These are phyloP conservation scores for Cherax quadricarinatus DNA, from an alignment of 1,140 invertebrate species.

Conservation along the genomic window DNA sequence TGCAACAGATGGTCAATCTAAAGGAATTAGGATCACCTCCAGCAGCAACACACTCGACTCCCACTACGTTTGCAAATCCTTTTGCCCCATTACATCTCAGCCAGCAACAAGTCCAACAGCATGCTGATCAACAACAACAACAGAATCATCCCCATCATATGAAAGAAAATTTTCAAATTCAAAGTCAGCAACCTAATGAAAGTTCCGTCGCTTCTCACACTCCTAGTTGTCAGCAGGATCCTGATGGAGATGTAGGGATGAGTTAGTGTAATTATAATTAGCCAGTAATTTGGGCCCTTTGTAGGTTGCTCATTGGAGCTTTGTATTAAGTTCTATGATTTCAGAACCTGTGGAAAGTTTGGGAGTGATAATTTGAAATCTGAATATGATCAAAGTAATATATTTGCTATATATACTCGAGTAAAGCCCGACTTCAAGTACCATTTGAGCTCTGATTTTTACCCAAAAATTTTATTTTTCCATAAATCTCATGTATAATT, in stretches of 20 bases:
- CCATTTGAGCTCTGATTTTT: too few relatives aligned
- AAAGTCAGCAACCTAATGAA: not conserved
- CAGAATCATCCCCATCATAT: constrained; percentile 1
- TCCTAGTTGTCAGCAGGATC: constrained; percentile 16
- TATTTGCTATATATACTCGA: too few relatives aligned
- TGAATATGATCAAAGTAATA: too few relatives aligned
- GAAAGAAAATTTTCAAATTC: constrained; percentile 33
- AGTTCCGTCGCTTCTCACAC: not conserved
- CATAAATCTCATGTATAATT: too few relatives aligned
- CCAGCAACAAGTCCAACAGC: constrained; percentile 35
- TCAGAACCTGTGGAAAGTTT: not conserved
- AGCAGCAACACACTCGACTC: constrained; percentile 15
- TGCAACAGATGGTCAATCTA: constrained; percentile 82
- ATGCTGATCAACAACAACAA: constrained; percentile 4
- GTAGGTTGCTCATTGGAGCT: constrained; percentile 21
- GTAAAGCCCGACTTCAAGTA: too few relatives aligned
- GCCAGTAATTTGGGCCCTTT: constrained; percentile 21
- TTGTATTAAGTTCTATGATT: not conserved
- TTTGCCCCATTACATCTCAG: constrained; percentile 41
- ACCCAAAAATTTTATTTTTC: too few relatives aligned
- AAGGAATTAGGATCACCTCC: constrained; percentile 74
- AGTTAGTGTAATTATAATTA: constrained; percentile 24
- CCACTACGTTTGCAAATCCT: constrained; percentile 43
- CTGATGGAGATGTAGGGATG: constrained; percentile 46
- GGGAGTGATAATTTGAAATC: not conserved